Evolutionary conservation across 2,113 vertebrate species (phyloP), one percentile per base, ranked within the genome.

Genomic region (rabbit (Oryctolagus cuniculus)): DNA sequence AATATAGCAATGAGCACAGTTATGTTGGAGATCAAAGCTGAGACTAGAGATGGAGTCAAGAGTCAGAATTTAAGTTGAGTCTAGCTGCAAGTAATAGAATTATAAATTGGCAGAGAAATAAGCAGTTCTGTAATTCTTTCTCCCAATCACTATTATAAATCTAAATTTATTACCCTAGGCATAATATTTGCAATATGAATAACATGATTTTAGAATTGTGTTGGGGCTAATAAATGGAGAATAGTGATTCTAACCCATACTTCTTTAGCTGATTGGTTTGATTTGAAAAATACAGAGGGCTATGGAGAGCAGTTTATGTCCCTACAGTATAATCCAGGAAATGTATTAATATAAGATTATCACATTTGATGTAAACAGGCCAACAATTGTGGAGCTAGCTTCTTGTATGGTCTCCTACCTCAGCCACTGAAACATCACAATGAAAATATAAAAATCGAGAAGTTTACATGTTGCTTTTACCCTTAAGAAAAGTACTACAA

Each of bases 191-290:
- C 29, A 80, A 67, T 70, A 61, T 67, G 44, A 96, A 92, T 90
- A 95, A 84, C 51, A 67, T 82, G 34, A 31, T 70, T 95, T 94
- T 95, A 90, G 31, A 95, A 96, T 79, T 93, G 21, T 38, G 5
- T 38, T 88, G 38, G 51, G 64, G 34, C 10, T 92, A 49, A 82
- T 86, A 79, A 95, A 78, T 15, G 70, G 53, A 89, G 58, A 95
- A 84, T 10, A 67, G 63, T 90, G 58, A 70, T 96, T 87, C 69
- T 90, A 90, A 92, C 19, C 27, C 64, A 83, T 90, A 70, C 10
- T 90, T 93, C 44, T 11, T 93, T 85, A 66, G 81, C 55, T 61
- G 78, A 92, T 63, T 74, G 6, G 51, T 82, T 92, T 86, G 75
- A 94, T 90, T 12, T 25, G 51, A 93, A 29, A 93, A 89, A 78